These are phyloP conservation scores for Cetonia aurata DNA, from an alignment of 2,888 invertebrate species.

Conservation along the genomic window DNA sequence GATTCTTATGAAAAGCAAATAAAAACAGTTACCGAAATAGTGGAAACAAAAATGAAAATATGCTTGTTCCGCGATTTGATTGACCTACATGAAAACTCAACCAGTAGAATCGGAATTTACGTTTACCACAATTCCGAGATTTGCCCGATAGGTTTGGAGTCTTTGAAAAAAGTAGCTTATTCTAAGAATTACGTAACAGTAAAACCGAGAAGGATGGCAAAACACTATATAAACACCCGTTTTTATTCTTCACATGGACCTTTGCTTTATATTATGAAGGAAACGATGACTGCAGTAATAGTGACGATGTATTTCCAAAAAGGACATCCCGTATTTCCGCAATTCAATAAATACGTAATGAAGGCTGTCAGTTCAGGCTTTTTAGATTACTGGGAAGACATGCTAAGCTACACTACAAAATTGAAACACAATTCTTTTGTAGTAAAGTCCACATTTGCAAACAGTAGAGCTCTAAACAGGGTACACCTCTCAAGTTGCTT, in stretches of 20 bases:
- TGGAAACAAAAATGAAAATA: constrained; percentile 12
- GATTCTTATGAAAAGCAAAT: constrained; percentile 30
- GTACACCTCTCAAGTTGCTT: constrained; percentile 19
- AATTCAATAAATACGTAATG: constrained; percentile 16
- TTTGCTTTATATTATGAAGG: constrained; percentile 17
- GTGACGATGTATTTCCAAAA: constrained; percentile 29
- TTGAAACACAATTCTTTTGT: constrained; percentile 11
- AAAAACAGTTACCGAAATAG: constrained; percentile 13
- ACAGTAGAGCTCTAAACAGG: background rate
- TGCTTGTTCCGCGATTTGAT: background rate
- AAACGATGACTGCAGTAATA: constrained; percentile 17
- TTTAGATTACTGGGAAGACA: constrained; percentile 23
- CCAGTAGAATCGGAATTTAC: constrained; percentile 13
- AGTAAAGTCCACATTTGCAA: background rate
- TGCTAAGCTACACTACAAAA: constrained; percentile 10
- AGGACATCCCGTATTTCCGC: constrained; percentile 32
- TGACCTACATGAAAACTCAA: background rate
- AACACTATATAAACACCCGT: constrained; percentile 6
- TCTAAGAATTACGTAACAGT: constrained; percentile 14
- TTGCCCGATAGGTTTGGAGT: background rate
- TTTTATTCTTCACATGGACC: constrained; percentile 9
- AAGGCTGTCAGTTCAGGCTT: constrained; percentile 14
- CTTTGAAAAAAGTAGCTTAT: background rate
- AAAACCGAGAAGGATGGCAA: background rate
- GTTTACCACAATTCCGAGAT: background rate